Base-by-base conservation (phyloP, 2,888 invertebrate genomes). In the Drosophila diplacantha region DNA sequence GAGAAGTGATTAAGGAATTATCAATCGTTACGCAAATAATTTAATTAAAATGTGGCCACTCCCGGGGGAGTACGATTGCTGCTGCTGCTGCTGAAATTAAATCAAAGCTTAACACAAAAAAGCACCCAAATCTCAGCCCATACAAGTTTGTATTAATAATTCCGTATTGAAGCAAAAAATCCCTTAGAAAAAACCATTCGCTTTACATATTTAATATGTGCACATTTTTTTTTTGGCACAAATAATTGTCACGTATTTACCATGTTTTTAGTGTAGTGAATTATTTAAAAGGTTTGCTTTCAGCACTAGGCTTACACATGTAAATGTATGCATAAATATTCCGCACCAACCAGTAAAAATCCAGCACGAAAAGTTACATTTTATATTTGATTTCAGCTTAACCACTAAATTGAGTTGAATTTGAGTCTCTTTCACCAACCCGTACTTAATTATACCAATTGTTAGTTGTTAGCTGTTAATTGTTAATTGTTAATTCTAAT, bases 211-310 rank as follows among this genome's bases (percentile, higher is more conserved):
- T 46, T 46, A 9, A 46, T 32, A 11, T 9, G 2, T n/a, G 0
- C 3, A 31, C 20, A 9, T 0, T 1, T 22, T 34, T 34, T 35
- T 35, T 26, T 43, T 6, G 16, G 16, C 4, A 18, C 16, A 43
- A 43, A 43, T 44, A 44, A 44, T 50, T n/a, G 29, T 50, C 54
- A 35, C 26, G 26, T 35, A 50, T 34, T 54, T 51, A 20, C n/a
- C 26, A 26, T 35, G 34, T 18, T 54, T 55, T 37, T 35, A 18
- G 52, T 11, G 29, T 37, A 9, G n/a, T 51, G 49, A 49, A 49
- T 54, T 54, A 54, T 54, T 47, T 32, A 53, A 24, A 16, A 24
- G 18, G 29, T 18, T 26, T 24, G n/a, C 14, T n/a, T 34, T 47
- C 18, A n/a, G 29, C 18, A 29, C n/a, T 35, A 35, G 18, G 18